These are phyloP conservation scores for Sinhomidia bicolor DNA, from an alignment of 2,888 invertebrate genomes.

Conservation along the genomic window DNA sequence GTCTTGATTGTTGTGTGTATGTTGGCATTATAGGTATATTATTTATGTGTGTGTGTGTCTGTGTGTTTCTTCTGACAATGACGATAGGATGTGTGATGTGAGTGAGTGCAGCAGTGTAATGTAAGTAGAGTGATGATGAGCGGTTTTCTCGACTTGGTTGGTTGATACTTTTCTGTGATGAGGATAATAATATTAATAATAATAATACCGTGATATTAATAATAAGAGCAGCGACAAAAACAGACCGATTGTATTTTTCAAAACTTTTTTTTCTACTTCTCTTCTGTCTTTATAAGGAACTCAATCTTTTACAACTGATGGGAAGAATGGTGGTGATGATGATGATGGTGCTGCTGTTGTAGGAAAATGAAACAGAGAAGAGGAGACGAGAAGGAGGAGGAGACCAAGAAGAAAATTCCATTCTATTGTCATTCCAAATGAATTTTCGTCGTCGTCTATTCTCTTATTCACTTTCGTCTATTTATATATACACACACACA, in stretches of 20 bases:
- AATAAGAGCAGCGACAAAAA: constrained; percentile 26
- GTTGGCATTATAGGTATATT: too few relatives aligned
- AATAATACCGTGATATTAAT: constrained; percentile 31
- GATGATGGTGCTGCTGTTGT: background rate
- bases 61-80: too few relatives aligned
- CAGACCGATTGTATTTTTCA: background rate
- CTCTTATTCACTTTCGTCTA: background rate
- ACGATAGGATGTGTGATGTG: too few relatives aligned
- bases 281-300: constrained; percentile 30
- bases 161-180: background rate
- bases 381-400: constrained; percentile 4
- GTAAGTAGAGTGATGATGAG: too few relatives aligned
- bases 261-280: background rate
- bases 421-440: constrained; percentile 54
- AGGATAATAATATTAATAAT: background rate
- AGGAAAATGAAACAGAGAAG: background rate
- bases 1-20: background rate
- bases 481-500: too few relatives aligned
- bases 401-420: constrained; percentile 31
- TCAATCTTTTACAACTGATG: constrained; percentile 3
- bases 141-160: too few relatives aligned
- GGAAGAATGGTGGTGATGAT: background rate
- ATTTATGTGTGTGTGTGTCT: too few relatives aligned
- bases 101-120: too few relatives aligned
- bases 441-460: constrained; percentile 8